Conservation (phyloP, 2,113 vertebrate genomes). For the Proterorhinus semilunaris region DNA sequence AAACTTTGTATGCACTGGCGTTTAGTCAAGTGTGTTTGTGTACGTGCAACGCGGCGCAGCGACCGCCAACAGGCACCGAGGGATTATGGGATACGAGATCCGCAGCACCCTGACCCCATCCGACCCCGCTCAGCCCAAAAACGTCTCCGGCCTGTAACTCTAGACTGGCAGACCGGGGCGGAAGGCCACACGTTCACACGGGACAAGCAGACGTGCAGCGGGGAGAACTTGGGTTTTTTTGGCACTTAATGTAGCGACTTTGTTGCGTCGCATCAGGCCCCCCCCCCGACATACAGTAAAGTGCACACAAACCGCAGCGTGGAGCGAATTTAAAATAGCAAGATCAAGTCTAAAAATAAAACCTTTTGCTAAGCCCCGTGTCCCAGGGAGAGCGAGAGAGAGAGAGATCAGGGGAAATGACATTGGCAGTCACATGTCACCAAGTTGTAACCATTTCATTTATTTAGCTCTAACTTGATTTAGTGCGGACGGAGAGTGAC, state of each 20-base stretch:
- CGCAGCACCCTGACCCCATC: conserved; percentile 67
- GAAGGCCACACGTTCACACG: conserved; percentile 11
- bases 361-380: background rate
- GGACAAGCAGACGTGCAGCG: conserved; percentile 14
- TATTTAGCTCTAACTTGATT: conserved; percentile 7
- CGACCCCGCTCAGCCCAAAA: conserved; percentile 59
- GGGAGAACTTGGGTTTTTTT: background rate
- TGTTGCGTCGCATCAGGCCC: background rate
- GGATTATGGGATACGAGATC: conserved; percentile 54
- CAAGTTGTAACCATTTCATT: conserved; percentile 6
- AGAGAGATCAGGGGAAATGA: background rate
- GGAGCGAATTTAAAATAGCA: background rate
- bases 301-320: background rate
- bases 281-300: background rate
- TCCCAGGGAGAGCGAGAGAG: background rate
- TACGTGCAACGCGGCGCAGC: conserved; percentile 33
- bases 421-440: conserved; percentile 8
- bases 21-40: conserved; percentile 27
- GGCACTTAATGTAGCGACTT: too few relatives aligned
- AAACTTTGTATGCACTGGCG: background rate
- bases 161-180: conserved; percentile 26
- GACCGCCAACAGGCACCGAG: conserved; percentile 30
- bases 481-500: background rate
- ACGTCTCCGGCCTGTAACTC: conserved; percentile 22
- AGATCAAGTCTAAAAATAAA: conserved; percentile 2